Base-by-base conservation (phyloP, 2,888 invertebrate species). In the Drosophila subsilvestris region DNA sequence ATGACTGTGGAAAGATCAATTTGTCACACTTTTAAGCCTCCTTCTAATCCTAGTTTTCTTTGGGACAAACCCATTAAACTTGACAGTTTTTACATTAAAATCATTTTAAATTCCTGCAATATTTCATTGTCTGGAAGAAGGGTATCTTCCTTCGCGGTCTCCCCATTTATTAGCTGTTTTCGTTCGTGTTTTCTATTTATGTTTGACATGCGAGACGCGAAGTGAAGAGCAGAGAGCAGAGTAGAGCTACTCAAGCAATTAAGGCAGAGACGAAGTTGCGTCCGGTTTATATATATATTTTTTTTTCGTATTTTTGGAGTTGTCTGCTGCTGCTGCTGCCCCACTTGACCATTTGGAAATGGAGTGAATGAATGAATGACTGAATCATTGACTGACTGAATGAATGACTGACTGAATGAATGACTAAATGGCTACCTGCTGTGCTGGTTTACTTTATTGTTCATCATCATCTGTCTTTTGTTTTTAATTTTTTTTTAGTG, bases 391-490 rank as follows among this genome's bases (percentile, higher is more conserved):
- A 25, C 25, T 25, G 25, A 25, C 25, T 25, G 25, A 25, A 56
- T 67, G 51, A 60, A 55, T 53, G 59, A 51, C 79, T 85, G n/a
- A n/a, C n/a, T n/a, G n/a, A n/a, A n/a, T n/a, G n/a, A n/a, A n/a
- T n/a, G n/a, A n/a, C 59, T 67, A 54, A 60, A 55, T 53, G 59
- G 54, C 79, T 85, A 83, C 83, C 88, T 82, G 83, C 83, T 84
- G 83, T 86, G 83, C 83, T 86, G 88, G 83, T 84, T 84, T 84
- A 84, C 83, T 84, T 84, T 53, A 48, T 22, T 61, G 57, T 54
- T 56, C 53, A 69, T 32, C 60, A 72, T 57, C 56, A 37, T 37
- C 37, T n/a, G 37, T 37, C 7, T 37, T 72, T 56, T 57, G 37
- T 44, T 51, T 68, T 37, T 50, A 0, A 6, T 6, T 53, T 50